phyloP scores from a whole-genome alignment of 2,113 vertebrate genomes.

The Trematomus loennbergii region DNA sequence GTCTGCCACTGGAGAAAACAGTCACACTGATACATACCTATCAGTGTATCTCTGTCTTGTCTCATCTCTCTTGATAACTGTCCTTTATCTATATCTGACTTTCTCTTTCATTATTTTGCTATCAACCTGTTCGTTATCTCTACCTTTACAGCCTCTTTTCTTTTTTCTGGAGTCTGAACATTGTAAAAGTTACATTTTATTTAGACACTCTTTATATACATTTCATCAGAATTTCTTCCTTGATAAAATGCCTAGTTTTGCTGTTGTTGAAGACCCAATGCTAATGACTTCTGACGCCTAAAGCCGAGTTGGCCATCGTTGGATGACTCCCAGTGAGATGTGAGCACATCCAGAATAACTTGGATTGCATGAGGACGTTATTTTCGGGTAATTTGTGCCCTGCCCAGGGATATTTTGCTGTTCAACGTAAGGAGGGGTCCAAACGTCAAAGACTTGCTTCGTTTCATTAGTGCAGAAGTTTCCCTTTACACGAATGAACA shows the following conservation, averaged over 20 bases:
- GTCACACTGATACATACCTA: conserved; percentile 16
- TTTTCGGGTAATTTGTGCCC: conserved; percentile 25
- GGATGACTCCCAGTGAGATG: conserved; percentile 40
- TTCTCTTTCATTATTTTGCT: neutral
- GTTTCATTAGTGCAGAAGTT: conserved; percentile 18
- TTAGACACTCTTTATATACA: neutral
- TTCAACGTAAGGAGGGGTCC: conserved; percentile 9
- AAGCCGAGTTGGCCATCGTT: conserved; percentile 27
- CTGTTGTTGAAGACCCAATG: neutral
- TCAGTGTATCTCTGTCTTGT: neutral
- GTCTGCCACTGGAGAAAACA: conserved; percentile 20
- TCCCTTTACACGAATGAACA: neutral
- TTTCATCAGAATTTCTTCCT: conserved; percentile 6
- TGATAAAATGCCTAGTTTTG: neutral
- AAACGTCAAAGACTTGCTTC: conserved; percentile 3
- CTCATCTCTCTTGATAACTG: neutral
- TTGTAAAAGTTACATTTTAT: neutral
- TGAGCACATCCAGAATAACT: conserved; percentile 56
- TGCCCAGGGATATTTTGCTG: conserved; percentile 56
- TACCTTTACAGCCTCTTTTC: neutral
- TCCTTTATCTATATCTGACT: neutral
- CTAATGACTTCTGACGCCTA: conserved; percentile 17
- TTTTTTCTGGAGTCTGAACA: neutral
- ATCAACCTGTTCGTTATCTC: neutral
- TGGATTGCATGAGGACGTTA: conserved; percentile 34